Percentiles rank a stretch among this genome's conserved stretches.
phyloP scores from a whole-genome alignment of 2,888 invertebrate genomes.

The Prosapia bicincta region DNA sequence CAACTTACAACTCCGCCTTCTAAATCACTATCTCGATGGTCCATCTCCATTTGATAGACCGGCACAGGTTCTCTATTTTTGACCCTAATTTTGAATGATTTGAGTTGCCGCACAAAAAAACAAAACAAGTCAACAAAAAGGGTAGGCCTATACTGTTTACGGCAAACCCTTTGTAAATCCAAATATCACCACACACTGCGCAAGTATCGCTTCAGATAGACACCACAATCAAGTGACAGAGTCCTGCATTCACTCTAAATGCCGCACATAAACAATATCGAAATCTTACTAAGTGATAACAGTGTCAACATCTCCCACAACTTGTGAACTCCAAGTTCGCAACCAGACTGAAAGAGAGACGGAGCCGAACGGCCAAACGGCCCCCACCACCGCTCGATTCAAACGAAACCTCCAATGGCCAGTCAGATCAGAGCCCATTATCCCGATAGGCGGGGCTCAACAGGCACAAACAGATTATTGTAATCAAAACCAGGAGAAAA shows the following conservation, averaged over 20 bases:
- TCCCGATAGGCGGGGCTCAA: constrained; percentile 15
- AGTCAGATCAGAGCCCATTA: neutral
- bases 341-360: constrained; percentile 13
- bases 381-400: neutral
- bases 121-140: neutral
- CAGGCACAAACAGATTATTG: constrained; percentile 13
- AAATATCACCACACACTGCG: constrained; percentile 15
- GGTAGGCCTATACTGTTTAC: neutral
- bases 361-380: neutral
- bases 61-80: constrained; percentile 85
- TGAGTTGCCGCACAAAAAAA: constrained; percentile 2
- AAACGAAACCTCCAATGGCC: constrained; percentile 8
- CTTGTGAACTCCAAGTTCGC: neutral
- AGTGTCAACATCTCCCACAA: neutral
- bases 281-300: neutral
- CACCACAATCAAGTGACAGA: neutral
- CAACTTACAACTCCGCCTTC: constrained; percentile 74
- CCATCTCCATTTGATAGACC: constrained; percentile 77
- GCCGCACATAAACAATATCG: neutral
- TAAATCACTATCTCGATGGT: constrained; percentile 65
- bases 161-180: too few relatives aligned
- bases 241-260: neutral
- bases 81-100: constrained; percentile 77
- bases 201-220: too few relatives aligned
- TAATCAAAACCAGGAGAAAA: constrained; percentile 18